These are phyloP conservation scores for Conger conger DNA, from an alignment of 2,113 vertebrate species.

Conservation along the genomic window DNA sequence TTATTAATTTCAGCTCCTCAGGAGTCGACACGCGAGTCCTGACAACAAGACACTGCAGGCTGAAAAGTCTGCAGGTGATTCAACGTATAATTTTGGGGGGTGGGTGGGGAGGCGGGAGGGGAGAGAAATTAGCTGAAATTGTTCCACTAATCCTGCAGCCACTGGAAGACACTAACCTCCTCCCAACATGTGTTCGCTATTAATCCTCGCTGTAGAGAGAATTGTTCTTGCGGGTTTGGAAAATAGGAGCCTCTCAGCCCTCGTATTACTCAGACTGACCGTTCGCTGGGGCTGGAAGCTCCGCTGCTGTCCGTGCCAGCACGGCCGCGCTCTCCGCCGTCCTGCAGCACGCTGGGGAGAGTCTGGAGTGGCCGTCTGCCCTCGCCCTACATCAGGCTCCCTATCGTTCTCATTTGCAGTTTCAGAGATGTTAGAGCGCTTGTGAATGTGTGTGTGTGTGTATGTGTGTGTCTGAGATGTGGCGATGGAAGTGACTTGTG, in stretches of 20 bases:
- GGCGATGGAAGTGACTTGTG: background rate
- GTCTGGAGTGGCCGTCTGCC: too few relatives aligned
- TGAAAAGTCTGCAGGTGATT: conserved; percentile 53
- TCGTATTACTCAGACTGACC: conserved; percentile 42
- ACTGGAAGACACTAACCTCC: conserved; percentile 63
- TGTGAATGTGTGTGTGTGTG: background rate
- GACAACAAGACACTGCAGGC: conserved; percentile 40
- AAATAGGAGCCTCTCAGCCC: conserved; percentile 38
- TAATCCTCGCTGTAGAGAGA: conserved; percentile 51
- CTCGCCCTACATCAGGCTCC: background rate
- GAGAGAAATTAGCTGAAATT: conserved; percentile 46
- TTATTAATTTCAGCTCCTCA: conserved; percentile 54
- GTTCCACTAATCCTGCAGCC: conserved; percentile 67
- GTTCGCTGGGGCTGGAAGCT: background rate
- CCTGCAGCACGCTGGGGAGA: too few relatives aligned
- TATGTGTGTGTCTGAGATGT: conserved; percentile 17
- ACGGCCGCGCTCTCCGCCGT: too few relatives aligned
- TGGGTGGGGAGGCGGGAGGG: background rate
- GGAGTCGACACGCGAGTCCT: conserved; percentile 33
- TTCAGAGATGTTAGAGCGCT: background rate
- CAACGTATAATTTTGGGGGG: conserved; percentile 43
- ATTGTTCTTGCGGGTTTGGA: conserved; percentile 45
- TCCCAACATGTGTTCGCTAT: conserved; percentile 68
- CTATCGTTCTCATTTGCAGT: background rate
- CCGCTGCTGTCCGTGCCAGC: background rate